A percentile compares a stretch with the other conserved stretches of the same genome.
These are phyloP conservation scores for Agrotis ipsilon DNA, from an alignment of 2,888 invertebrate species.

Conservation along the genomic window DNA sequence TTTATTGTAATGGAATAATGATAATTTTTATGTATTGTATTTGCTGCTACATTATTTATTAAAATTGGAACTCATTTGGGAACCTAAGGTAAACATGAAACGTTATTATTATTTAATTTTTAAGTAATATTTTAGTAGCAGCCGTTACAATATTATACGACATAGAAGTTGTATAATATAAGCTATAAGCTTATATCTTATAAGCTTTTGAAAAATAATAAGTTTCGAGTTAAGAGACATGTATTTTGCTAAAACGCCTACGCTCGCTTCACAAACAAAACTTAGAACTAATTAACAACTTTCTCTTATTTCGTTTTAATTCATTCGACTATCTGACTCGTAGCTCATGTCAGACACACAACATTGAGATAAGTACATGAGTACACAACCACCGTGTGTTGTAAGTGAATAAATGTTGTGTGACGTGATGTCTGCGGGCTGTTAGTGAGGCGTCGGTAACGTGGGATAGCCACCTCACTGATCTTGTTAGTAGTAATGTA, in stretches of 20 bases:
- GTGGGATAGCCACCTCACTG: neutral
- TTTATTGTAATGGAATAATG: neutral
- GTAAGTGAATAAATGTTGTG: slow-evolving; percentile 11
- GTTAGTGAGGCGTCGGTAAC: neutral
- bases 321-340: neutral
- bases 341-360: slow-evolving; percentile 13
- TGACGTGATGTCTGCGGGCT: neutral
- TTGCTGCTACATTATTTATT: neutral
- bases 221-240: neutral
- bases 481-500: neutral
- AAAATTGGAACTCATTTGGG: too few relatives aligned
- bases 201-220: neutral
- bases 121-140: neutral
- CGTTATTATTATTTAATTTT: neutral
- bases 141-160: neutral
- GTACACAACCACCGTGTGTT: slow-evolving; percentile 18
- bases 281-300: slow-evolving; percentile 1
- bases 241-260: neutral
- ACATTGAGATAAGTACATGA: slow-evolving; percentile 11
- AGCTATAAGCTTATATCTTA: neutral
- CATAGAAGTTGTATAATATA: neutral
- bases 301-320: neutral
- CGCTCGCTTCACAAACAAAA: neutral
- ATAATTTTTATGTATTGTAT: slow-evolving; percentile 6
- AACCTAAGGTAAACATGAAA: too few relatives aligned